Conservation (phyloP, 2,888 invertebrate genomes). For the Drosophila peninsularis region DNA sequence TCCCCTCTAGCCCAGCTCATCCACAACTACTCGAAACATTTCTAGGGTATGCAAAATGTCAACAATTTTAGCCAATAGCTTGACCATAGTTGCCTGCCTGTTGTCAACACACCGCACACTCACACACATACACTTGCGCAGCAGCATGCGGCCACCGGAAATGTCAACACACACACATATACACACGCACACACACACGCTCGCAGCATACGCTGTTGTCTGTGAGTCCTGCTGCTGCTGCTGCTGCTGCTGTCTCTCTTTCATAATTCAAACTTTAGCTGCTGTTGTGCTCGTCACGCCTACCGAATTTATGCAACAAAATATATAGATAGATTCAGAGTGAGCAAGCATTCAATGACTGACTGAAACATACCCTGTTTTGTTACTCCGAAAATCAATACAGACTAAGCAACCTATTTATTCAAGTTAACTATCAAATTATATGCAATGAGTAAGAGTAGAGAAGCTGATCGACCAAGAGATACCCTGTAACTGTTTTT, state of each 20-base stretch:
- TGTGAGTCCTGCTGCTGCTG: conserved; percentile 34
- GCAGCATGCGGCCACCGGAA: conserved; percentile 55
- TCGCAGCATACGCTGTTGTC: conserved; percentile 19
- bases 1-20: background rate
- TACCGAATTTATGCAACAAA: conserved; percentile 49
- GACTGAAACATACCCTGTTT: background rate
- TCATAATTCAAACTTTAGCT: conserved; percentile 68
- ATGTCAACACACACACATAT: conserved; percentile 48
- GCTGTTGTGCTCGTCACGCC: conserved; percentile 52
- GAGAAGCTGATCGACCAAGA: background rate
- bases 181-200: conserved; percentile 33
- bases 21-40: background rate
- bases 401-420: background rate
- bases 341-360: background rate
- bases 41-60: conserved; percentile 45
- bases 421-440: too few relatives aligned
- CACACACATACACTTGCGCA: conserved; percentile 17
- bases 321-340: background rate
- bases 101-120: conserved; percentile 57
- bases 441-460: rapidly evolving
- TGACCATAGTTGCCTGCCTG: conserved; percentile 55
- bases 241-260: conserved; percentile 49
- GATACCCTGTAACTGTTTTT: background rate
- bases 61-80: conserved; percentile 62
- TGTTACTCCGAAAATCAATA: background rate